Percentiles rank a stretch among this genome's conserved stretches.
These are phyloP conservation scores for Hippopotamus amphibius DNA, from an alignment of 2,113 vertebrate genomes.

Conservation along the genomic window DNA sequence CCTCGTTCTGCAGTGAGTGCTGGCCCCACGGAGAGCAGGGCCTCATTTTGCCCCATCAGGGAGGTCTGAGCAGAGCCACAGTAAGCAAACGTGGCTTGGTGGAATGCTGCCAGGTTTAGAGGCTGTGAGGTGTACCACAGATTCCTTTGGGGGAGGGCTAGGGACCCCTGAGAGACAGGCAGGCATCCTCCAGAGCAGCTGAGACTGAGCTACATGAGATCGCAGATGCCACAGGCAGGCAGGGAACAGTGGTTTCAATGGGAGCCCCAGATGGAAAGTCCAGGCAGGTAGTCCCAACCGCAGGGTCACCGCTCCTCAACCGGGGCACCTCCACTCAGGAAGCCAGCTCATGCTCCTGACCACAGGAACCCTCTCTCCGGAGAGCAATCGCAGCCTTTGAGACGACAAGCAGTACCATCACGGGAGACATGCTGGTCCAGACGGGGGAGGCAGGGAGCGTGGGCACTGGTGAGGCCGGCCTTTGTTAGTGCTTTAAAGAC, in stretches of 20 bases:
- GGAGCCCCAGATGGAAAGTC: neutral
- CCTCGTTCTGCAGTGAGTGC: neutral
- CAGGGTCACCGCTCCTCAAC: neutral
- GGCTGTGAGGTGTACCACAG: neutral
- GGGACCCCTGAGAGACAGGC: neutral
- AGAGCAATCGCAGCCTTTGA: rapidly evolving
- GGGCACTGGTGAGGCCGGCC: rapidly evolving
- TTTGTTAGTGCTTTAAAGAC: neutral
- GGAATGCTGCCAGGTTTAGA: neutral
- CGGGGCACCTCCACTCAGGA: too few species aligned
- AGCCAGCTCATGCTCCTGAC: neutral
- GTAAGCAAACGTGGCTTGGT: neutral
- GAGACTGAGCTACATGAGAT: neutral
- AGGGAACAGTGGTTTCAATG: neutral
- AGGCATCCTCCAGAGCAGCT: neutral
- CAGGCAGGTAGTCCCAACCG: rapidly evolving
- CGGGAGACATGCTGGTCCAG: neutral
- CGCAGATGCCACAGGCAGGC: neutral
- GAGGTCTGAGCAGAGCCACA: neutral
- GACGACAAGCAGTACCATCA: neutral
- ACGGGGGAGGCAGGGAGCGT: rapidly evolving
- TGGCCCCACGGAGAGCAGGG: rapidly evolving
- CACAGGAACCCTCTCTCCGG: neutral
- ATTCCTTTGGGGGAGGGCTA: neutral
- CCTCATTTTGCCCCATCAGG: rapidly evolving